Evolutionary conservation across 2,888 invertebrate species (phyloP), one percentile per base, ranked within the genome.

Genomic region (Apomyelois bistriatella): DNA sequence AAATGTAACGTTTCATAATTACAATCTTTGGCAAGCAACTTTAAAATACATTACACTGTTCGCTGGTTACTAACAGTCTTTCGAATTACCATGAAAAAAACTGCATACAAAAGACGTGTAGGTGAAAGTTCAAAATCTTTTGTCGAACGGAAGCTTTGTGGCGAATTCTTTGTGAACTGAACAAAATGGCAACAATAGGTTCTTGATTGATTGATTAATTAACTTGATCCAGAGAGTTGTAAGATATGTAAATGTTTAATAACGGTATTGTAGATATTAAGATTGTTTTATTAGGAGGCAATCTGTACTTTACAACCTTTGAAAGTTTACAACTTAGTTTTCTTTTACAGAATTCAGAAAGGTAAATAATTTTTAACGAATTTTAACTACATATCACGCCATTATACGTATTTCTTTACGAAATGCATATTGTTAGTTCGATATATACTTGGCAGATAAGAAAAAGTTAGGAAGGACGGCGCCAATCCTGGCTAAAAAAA

Each of bases 201-300:
- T 55, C 61, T 59, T 65, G 74, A 81, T 79, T 77, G 82, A 83
- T 83, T 85, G 82, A 85, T 84, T 84, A 84, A 83, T 83, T 82
- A 79, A 75, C 69, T 76, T 64, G 68, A 66, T 70, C 61, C 56
- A 60, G 54, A 52, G 54, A 53, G 54, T 58, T 58, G 53, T n/a
- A n/a, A 47, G 58, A 54, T 60, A 46, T 35, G 53, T 40, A 64
- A 65, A 71, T 70, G 64, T 67, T 73, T 65, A 65, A 71, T 40
- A 22, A 28, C 28, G 30, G 30, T 38, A 30, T 40, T 49, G 30
- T 49, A 46, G 43, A 43, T 43, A 8, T 41, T 13, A 28, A 30
- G 32, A 32, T 35, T 35, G 32, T 15, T 32, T 16, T 32, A 15
- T 9, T 16, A 5, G 10, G 13, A 9, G 13, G 17, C 10, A n/a